Base-by-base conservation (phyloP, 1,140 invertebrate genomes). In the Hylaeus anthracinus region DNA sequence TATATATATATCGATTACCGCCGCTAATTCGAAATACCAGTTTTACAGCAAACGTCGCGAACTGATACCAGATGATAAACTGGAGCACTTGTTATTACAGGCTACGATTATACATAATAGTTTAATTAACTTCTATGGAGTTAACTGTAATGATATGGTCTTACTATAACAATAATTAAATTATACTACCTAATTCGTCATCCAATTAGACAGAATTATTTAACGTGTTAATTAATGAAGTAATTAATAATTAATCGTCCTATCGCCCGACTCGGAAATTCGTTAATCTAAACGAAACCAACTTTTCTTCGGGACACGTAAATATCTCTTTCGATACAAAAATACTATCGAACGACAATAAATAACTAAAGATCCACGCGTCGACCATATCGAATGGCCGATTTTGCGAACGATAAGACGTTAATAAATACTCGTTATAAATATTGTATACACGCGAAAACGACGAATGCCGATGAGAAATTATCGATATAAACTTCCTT, bases 121-220 rank as follows among this genome's bases (percentile, higher is more conserved):
- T 81, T 87, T 88, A 91, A 90, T 91, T 90, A 91, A 91, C 78
- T 79, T 72, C 87, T 92, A 89, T 86, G 86, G 64, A 82, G 78
- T 86, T 88, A 90, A 89, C 43, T 41, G 67, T 91, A 92, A 91
- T 91, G 90, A 92, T 92, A 91, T 92, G 88, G 79, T 90, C 84
- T 84, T 87, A 77, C 84, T 86, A 80, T 89, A 90, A 91, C 78
- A 82, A 88, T 90, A 90, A 91, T 88, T 88, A 89, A 91, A 91
- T 91, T 88, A 92, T 73, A 71, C 73, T 86, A 86, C 4, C 83
- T 86, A 86, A 77, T 77, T 86, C 60, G 74, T 73, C 74, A 71
- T 74, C 81, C 79, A 26, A 61, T 74, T 70, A 12, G 66, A 75
- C 71, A 72, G 60, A 53, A 37, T 86, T 66, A 12, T 41, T 70